Base-by-base conservation (phyloP, 2,888 invertebrate genomes). In the Noctua pronuba region DNA sequence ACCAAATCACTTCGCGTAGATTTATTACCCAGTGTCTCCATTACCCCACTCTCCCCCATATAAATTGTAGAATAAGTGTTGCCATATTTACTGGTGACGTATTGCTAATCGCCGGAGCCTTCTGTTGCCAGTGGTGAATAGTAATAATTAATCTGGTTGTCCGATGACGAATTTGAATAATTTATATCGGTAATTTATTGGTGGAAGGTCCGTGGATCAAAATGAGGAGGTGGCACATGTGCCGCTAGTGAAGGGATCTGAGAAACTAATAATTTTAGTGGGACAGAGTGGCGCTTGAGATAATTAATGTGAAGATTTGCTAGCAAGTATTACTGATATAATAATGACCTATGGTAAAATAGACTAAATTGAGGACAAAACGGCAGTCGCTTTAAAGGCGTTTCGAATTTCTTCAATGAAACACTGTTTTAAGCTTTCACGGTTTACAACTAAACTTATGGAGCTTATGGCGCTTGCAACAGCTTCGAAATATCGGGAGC, bases 21-120 rank as follows among this genome's bases (percentile, higher is more conserved):
- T 96, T 96, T 96, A 96, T 96, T 94, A 92, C 95, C 89, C 80
- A 93, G 88, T 93, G 94, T 94, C 95, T 94, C 95, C 93, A 90
- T 93, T 93, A 92, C 95, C 95, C 95, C 95, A 93, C 92, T 93
- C 92, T 93, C 94, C 94, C 94, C 93, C 87, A 92, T 93, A 96
- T 96, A 96, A 96, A 96, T 96, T 93, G 94, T 94, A 92, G 93
- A 96, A 96, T 95, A 96, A 96, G 96, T 96, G 96, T 96, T 95
- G 94, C 95, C 96, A 96, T 96, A 96, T 96, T 96, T 96, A 96
- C 95, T 91, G 93, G 95, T 96, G 96, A 96, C 95, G 95, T 95
- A 93, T 95, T 94, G 95, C 95, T 95, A 95, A 96, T 96, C 95
- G 94, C 92, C 86, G 93, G 92, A 91, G 93, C 95, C 95, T 95